Conservation (phyloP, 1,140 invertebrate species). For the Drosophila insularis region DNA sequence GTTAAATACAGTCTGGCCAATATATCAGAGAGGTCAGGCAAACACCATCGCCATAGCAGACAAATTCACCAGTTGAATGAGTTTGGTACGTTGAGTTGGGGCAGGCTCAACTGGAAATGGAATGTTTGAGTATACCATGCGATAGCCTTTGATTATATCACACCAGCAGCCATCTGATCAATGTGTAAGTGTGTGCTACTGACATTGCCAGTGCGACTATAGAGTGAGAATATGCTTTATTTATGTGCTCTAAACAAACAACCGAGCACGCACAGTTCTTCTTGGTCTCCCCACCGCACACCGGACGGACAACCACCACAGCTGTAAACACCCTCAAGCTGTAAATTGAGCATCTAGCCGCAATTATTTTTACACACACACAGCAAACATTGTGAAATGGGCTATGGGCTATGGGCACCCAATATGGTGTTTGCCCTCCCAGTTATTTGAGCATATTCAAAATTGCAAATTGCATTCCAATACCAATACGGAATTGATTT, state of each 20-base stretch:
- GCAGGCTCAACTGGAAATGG: conserved; percentile 18
- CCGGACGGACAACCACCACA: not conserved
- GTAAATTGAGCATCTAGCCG: conserved; percentile 48
- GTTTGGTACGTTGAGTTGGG: conserved; percentile 11
- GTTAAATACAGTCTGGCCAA: conserved; percentile 21
- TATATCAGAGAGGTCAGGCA: conserved; percentile 29
- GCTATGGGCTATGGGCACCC: not conserved
- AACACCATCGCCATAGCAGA: conserved; percentile 17
- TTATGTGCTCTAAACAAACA: conserved; percentile 70
- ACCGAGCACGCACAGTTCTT: conserved; percentile 33
- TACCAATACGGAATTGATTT: conserved; percentile 16
- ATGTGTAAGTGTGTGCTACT: conserved; percentile 5
- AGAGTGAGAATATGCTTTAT: conserved; percentile 56
- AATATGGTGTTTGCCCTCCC: not conserved
- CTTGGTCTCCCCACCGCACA: conserved; percentile 6
- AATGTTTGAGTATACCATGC: conserved; percentile 40
- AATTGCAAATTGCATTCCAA: conserved; percentile 30
- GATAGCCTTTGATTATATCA: conserved; percentile 69
- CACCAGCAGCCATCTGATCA: conserved; percentile 35
- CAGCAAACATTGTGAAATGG: not conserved
- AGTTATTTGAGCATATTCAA: conserved; percentile 36
- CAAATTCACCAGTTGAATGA: conserved; percentile 64
- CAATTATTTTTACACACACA: conserved; percentile 58
- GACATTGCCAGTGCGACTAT: conserved; percentile 6
- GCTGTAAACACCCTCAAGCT: not conserved